phyloP scores from a whole-genome alignment of 2,888 invertebrate genomes.

The Digitonthophagus gazella region DNA sequence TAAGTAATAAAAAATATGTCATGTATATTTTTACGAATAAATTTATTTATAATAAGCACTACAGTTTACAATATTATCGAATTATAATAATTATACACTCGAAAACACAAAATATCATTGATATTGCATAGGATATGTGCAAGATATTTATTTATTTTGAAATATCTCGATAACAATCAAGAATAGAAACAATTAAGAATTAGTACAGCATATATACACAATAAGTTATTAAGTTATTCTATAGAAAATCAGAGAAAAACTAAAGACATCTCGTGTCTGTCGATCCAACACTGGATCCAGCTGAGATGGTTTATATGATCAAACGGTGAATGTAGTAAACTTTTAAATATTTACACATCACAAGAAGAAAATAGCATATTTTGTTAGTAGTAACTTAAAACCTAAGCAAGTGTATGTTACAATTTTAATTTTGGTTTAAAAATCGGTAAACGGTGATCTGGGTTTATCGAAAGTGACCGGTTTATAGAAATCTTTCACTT shows the following conservation, averaged over 20 bases:
- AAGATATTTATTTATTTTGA: constrained; percentile 3
- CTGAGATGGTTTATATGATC: not conserved
- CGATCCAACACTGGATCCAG: not conserved
- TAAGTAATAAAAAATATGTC: not conserved
- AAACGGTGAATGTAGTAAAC: not conserved
- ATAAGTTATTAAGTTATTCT: not conserved
- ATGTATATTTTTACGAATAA: not conserved
- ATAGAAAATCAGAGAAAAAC: not conserved
- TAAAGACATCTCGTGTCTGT: not conserved
- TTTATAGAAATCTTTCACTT: constrained; percentile 66
- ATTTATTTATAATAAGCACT: not conserved
- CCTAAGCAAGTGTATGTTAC: constrained; percentile 1
- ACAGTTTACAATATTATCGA: not conserved
- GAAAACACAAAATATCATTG: constrained; percentile 12
- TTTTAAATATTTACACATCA: not conserved
- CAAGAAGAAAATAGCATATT: constrained; percentile 3
- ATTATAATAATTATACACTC: constrained; percentile 4
- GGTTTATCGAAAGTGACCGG: constrained; percentile 67
- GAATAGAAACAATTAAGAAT: not conserved
- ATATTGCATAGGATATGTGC: not conserved
- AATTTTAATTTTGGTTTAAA: constrained; percentile 43
- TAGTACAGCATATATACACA: not conserved
- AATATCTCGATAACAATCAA: constrained; percentile 1
- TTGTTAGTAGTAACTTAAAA: not conserved
- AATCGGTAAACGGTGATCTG: constrained; percentile 53